Percentiles rank a stretch among this genome's conserved stretches.
phyloP scores from a whole-genome alignment of 1,140 invertebrate genomes.

The Cataglyphis hispanica region DNA sequence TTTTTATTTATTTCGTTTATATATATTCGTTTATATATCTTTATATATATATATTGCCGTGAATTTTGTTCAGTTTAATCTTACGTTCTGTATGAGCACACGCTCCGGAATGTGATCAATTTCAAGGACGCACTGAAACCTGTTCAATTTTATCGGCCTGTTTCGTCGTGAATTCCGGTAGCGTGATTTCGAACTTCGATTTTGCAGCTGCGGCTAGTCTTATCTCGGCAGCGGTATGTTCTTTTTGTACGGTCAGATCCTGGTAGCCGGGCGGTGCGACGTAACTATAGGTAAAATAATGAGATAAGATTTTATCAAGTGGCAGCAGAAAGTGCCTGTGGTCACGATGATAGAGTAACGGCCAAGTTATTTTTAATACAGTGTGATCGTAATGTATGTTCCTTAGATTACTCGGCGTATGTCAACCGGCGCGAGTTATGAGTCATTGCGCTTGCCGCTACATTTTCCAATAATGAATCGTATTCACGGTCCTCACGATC shows the following conservation, averaged over 20 bases:
- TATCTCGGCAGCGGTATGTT: background rate
- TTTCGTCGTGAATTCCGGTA: slow-evolving; percentile 34
- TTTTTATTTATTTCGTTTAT: background rate
- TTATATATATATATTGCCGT: too few species aligned
- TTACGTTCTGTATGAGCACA: background rate
- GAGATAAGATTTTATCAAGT: slow-evolving; percentile 64
- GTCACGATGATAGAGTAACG: slow-evolving; percentile 54
- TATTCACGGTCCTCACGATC: slow-evolving; percentile 17
- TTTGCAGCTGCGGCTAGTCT: slow-evolving; percentile 15
- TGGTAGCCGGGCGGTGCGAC: background rate
- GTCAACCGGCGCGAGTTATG: slow-evolving; percentile 67
- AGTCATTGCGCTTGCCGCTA: slow-evolving; percentile 66
- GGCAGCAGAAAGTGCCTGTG: slow-evolving; percentile 62
- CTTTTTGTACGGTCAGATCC: background rate
- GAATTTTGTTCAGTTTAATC: background rate
- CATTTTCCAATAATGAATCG: slow-evolving; percentile 72
- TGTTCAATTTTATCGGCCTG: slow-evolving; percentile 29
- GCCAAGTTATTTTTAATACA: slow-evolving; percentile 49
- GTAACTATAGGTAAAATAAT: slow-evolving; percentile 53
- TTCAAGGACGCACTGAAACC: slow-evolving; percentile 23
- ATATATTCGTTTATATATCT: too few species aligned
- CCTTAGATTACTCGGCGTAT: slow-evolving; percentile 40
- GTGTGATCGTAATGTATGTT: slow-evolving; percentile 14
- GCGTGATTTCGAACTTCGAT: slow-evolving; percentile 30
- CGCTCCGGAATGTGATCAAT: slow-evolving; percentile 13